Conservation (phyloP, 2,888 invertebrate genomes). For the Drosophila borealis region DNA sequence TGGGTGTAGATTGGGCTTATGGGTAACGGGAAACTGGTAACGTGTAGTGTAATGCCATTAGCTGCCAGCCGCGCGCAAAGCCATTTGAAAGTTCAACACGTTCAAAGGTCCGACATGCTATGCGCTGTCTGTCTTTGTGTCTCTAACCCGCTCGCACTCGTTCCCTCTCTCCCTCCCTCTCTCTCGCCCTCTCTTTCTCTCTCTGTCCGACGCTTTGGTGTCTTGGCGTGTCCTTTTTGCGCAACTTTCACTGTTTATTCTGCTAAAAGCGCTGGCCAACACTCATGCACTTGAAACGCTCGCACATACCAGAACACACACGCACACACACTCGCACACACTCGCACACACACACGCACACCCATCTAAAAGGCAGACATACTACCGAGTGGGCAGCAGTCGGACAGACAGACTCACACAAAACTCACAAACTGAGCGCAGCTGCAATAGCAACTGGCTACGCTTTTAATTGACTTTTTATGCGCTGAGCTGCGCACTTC, state of each 20-base stretch:
- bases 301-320: slow-evolving; percentile 27
- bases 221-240: slow-evolving; percentile 75
- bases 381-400: slow-evolving; percentile 22
- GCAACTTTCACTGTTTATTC: slow-evolving; percentile 80
- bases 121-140: slow-evolving; percentile 40
- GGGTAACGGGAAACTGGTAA: slow-evolving; percentile 40
- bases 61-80: slow-evolving; percentile 79
- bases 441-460: slow-evolving; percentile 69
- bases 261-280: slow-evolving; percentile 80
- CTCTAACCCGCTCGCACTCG: slow-evolving; percentile 20
- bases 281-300: slow-evolving; percentile 73
- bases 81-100: slow-evolving; percentile 80
- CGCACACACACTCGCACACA: slow-evolving; percentile 25
- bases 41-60: slow-evolving; percentile 75
- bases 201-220: slow-evolving; percentile 37
- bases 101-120: slow-evolving; percentile 79
- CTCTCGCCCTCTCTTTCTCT: slow-evolving; percentile 8
- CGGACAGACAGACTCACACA: slow-evolving; percentile 14
- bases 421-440: slow-evolving; percentile 62
- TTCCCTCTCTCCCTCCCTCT: slow-evolving; percentile 25
- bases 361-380: slow-evolving; percentile 11
- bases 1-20: slow-evolving; percentile 19
- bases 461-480: slow-evolving; percentile 82
- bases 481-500: slow-evolving; percentile 69
- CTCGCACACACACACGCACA: slow-evolving; percentile 29